Conservation (phyloP, 37 sponge, comb jelly and placozoan genomes). For the Agelas oroides region DNA sequence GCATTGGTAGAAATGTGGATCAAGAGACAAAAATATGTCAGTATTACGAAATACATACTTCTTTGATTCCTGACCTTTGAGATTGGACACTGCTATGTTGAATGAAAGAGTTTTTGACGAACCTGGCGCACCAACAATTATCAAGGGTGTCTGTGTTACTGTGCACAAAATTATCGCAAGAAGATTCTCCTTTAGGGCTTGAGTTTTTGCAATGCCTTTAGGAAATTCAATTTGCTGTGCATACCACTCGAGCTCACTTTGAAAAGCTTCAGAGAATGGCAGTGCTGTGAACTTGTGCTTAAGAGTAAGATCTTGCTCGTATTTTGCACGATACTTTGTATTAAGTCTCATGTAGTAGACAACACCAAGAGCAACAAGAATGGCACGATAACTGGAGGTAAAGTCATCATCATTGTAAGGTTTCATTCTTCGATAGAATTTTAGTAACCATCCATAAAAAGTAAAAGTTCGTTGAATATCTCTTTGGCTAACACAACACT, state of each 20-base stretch:
- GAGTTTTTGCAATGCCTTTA: conserved; percentile 82
- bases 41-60: conserved; percentile 41
- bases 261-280: conserved; percentile 29
- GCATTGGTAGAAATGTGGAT: conserved; percentile 88
- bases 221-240: conserved; percentile 54
- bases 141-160: conserved; percentile 76
- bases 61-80: conserved; percentile 80
- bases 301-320: conserved; percentile 8
- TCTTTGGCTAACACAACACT: conserved; percentile 83
- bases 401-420: not conserved
- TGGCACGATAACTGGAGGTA: conserved; percentile 38
- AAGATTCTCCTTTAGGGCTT: conserved; percentile 89
- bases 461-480: conserved; percentile 74
- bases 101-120: conserved; percentile 92
- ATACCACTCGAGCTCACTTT: conserved; percentile 65
- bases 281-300: not conserved
- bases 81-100: conserved; percentile 72
- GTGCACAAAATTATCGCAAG: conserved; percentile 82
- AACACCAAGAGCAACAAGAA: conserved; percentile 78
- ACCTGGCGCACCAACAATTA: conserved; percentile 92
- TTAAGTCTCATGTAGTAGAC: conserved; percentile 88
- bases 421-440: conserved; percentile 13
- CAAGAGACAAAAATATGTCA: conserved; percentile 60
- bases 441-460: conserved; percentile 40
- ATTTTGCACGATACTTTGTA: conserved; percentile 39